phyloP scores from a whole-genome alignment of 2,113 vertebrate species.

The Canis aureus region DNA sequence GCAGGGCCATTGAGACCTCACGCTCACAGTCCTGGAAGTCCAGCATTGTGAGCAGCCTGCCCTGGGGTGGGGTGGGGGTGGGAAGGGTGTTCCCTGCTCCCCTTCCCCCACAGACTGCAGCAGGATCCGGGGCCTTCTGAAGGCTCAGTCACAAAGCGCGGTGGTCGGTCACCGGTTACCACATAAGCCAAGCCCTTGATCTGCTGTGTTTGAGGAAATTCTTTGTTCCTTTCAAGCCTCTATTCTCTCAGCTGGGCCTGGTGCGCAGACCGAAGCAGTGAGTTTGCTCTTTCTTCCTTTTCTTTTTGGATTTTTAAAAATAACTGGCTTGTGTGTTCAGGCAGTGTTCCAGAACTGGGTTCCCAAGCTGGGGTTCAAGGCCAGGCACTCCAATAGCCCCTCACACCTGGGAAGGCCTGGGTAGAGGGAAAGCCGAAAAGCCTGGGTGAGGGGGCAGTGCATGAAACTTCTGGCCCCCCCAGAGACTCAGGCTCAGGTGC shows the following conservation, averaged over 20 bases:
- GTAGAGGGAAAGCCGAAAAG: neutral
- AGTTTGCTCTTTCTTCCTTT: slow-evolving; percentile 77
- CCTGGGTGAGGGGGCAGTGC: neutral
- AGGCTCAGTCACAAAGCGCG: slow-evolving; percentile 71
- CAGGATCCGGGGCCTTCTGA: slow-evolving; percentile 69
- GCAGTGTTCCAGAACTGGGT: slow-evolving; percentile 70
- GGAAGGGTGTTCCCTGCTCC: slow-evolving; percentile 58
- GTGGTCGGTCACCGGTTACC: slow-evolving; percentile 79
- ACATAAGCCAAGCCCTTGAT: slow-evolving; percentile 82
- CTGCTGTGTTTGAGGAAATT: slow-evolving; percentile 80
- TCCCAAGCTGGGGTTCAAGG: slow-evolving; percentile 70
- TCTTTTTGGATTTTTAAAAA: slow-evolving; percentile 82
- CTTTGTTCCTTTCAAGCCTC: slow-evolving; percentile 83
- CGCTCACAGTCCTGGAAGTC: neutral
- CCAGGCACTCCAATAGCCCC: slow-evolving; percentile 33
- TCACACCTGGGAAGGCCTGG: neutral
- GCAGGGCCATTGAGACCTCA: neutral
- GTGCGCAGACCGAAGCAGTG: slow-evolving; percentile 62
- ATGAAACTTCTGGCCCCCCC: no score
- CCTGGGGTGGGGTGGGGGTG: neutral
- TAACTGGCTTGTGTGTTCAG: slow-evolving; percentile 75
- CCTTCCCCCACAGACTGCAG: neutral
- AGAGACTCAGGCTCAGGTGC: neutral
- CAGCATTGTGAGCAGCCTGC: neutral
- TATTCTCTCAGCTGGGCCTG: slow-evolving; percentile 75